Evolutionary conservation across 2,888 invertebrate genomes (phyloP).

Genomic region (Bellardia pandia): DNA sequence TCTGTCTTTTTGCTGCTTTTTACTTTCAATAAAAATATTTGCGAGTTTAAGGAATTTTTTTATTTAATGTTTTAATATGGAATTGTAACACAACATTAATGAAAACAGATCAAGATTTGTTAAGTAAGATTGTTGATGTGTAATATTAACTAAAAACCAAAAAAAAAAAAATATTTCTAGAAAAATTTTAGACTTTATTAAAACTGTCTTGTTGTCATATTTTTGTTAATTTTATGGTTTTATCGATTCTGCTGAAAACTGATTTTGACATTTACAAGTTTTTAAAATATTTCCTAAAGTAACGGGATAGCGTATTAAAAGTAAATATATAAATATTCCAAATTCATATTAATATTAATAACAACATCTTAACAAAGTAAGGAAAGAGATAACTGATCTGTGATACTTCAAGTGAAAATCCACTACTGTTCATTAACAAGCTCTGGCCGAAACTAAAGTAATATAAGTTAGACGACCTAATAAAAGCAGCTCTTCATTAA

Average conservation of each 20-base stretch:
- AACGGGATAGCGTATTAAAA: too few species aligned
- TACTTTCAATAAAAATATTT: constrained; percentile 20
- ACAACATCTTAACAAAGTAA: too few species aligned
- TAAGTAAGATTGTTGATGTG: constrained; percentile 14
- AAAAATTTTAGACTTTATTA: constrained; percentile 15
- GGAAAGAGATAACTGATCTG: too few species aligned
- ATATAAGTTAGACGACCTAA: too few species aligned
- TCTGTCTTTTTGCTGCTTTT: background rate
- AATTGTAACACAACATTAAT: constrained; percentile 61
- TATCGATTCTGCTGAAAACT: background rate
- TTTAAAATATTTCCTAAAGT: background rate
- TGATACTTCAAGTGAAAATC: too few species aligned
- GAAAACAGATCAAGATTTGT: constrained; percentile 53
- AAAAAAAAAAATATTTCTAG: constrained; percentile 11
- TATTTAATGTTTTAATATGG: constrained; percentile 57
- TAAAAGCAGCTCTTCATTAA: too few species aligned
- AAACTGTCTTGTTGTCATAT: constrained; percentile 5
- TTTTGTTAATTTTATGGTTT: background rate
- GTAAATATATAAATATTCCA: too few species aligned
- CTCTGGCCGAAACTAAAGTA: too few species aligned
- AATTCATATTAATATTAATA: too few species aligned
- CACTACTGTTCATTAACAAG: too few species aligned
- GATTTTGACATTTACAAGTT: constrained; percentile 18
- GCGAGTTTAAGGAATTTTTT: background rate
- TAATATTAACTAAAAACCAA: background rate